Conservation (phyloP, 1,140 invertebrate genomes). For the Penaeus indicus region DNA sequence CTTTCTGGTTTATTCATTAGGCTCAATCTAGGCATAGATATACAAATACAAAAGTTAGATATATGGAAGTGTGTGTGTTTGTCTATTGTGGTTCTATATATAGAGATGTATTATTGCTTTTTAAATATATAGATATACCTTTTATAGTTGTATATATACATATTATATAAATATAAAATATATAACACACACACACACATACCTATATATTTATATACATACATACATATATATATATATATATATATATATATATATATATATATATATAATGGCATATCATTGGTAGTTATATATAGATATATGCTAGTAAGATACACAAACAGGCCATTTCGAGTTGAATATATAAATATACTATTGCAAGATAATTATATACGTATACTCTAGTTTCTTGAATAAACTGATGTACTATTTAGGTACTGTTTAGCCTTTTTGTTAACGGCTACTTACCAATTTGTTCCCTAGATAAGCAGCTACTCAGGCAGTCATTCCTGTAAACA, state of each 20-base stretch:
- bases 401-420: too few species aligned
- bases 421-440: too few species aligned
- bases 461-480: too few species aligned
- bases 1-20: too few species aligned
- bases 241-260: slow-evolving; percentile 1
- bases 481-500: too few species aligned
- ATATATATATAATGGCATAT: not conserved
- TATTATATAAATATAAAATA: slow-evolving; percentile 7
- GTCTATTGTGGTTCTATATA: not conserved
- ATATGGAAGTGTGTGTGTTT: not conserved
- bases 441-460: too few species aligned
- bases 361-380: too few species aligned
- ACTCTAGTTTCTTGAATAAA: too few species aligned
- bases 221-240: slow-evolving; percentile 4
- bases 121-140: not conserved
- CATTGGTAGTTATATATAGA: not conserved
- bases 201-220: slow-evolving; percentile 1
- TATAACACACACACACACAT: not conserved
- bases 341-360: not conserved
- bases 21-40: too few species aligned
- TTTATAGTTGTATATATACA: not conserved
- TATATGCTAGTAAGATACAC: not conserved
- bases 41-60: too few species aligned
- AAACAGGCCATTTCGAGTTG: not conserved
- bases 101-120: not conserved